Evolutionary conservation across 2,113 vertebrate species (phyloP).

Genomic region (Rhizomys pruinosus): DNA sequence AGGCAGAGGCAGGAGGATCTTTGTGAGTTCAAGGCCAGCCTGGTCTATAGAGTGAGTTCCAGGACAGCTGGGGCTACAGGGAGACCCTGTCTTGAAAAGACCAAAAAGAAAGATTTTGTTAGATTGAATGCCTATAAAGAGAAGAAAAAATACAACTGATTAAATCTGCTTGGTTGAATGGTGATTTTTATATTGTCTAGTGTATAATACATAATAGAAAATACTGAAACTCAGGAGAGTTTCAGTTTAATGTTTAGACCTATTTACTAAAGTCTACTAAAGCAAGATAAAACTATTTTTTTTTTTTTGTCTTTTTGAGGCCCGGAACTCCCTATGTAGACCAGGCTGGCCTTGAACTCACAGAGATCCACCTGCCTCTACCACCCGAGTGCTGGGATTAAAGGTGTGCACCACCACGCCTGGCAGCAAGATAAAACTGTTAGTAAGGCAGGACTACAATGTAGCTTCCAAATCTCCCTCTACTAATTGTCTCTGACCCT

Average conservation of each 20-base stretch:
- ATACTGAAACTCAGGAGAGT: not conserved
- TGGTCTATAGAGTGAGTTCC: no score
- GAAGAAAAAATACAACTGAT: not conserved
- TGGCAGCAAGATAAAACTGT: not conserved
- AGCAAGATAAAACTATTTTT: not conserved
- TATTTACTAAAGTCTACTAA: not conserved
- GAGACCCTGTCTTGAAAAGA: no score
- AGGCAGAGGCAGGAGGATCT: no score
- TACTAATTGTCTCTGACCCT: not conserved
- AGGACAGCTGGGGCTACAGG: no score
- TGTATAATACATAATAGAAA: not conserved
- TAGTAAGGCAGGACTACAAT: not conserved
- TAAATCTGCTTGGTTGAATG: not conserved
- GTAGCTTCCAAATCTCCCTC: not conserved
- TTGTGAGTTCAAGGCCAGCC: no score
- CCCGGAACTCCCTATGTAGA: no score
- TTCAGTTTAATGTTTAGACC: not conserved
- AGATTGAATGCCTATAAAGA: not conserved
- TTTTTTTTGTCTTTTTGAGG: no score
- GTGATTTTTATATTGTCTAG: not conserved
- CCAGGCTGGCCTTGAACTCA: no score
- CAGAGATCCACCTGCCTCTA: no score
- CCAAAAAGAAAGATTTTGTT: not conserved
- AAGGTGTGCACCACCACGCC: no score
- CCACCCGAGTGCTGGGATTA: no score